Base-by-base conservation (phyloP, 92 coral and sea anemone species). In the Heteractis magnifica region DNA sequence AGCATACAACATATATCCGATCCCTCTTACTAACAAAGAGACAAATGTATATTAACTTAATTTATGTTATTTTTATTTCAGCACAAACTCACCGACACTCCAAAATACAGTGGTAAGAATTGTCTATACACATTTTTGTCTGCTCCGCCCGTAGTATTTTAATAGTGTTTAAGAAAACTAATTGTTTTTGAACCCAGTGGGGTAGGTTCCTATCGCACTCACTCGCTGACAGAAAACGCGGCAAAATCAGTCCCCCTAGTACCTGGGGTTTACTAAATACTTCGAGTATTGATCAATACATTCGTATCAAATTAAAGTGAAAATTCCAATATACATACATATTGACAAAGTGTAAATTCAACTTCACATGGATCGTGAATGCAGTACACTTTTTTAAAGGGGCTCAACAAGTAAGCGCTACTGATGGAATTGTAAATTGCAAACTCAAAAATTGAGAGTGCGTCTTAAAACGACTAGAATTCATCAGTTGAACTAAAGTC, bases 321-420 rank as follows among this genome's bases (percentile, higher is more conserved):
- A 91, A 89, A 87, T 90, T 89, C 88, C 98, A 93, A 93, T 93
- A 93, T 93, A 93, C 97, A 93, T 93, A 93, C 98, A 93, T 93
- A 87, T 93, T 89, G 92, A 89, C 95, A 92, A 93, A 93, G 90
- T 85, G 95, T 82, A 83, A 71, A 86, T 90, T 82, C 83, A 85
- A 83, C 59, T 56, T 82, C 91, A 86, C 92, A 90, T 78, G 81
- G 85, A 16, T 85, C 84, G 77, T 93, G 89, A 65, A 82, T 90
- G 78, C 87, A 52, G 55, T 85, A 89, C 88, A 89, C 93, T 92
- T 88, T 88, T 34, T 34, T 34, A 34, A 88, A 85, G 86, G 85
- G 72, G 98, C 98, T 93, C 90, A 87, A 88, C 94, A 81, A 78
- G 94, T 91, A 91, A 91, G 94, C 94, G 88, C 82, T 85, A 85